Base-by-base conservation (phyloP, 2,888 invertebrate genomes). In the Lepidocyrtoides sp. region DNA sequence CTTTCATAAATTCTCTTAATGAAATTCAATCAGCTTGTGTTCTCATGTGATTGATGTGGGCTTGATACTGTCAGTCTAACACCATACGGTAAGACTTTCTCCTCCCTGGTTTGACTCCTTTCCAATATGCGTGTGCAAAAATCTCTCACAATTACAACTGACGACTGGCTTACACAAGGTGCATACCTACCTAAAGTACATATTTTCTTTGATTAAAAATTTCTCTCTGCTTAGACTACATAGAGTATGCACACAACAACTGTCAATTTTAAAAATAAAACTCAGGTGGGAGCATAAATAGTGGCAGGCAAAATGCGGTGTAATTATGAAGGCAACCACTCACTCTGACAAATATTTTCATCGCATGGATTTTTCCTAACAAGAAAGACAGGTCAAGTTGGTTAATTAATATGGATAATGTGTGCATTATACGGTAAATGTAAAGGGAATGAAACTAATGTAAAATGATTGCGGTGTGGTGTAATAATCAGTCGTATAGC, bases 21-120 rank as follows among this genome's bases (percentile, higher is more conserved):
- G 89, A 90, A 90, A 90, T 90, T 90, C 89, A 90, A 90, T 90
- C 84, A 84, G 66, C 84, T 79, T 84, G 84, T 89, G 84, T 84
- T 89, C 32, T 20, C 14, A 20, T 63, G 89, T 90, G 89, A 90
- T 90, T 90, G 89, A 90, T 90, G 84, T 90, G 66, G 48, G 82
- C 29, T 84, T 90, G 89, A 90, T 90, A 89, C 82, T 75, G 89
- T 89, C 89, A 83, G 44, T 75, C 72, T 63, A 81, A 81, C 81
- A 82, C 88, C 81, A 81, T 17, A 57, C 41, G 17, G 29, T 51
- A 14, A 36, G 63, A 26, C 75, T 87, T 87, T 77, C 87, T 51
- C 79, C 81, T 69, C 81, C 81, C 69, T 69, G n/a, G 2, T 88
- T 69, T 54, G 29, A 20, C 81, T 79, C 66, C 44, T 86, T 84